phyloP scores from a whole-genome alignment of 2,113 vertebrate species.

The Pseudorhombus dupliciocellatus region DNA sequence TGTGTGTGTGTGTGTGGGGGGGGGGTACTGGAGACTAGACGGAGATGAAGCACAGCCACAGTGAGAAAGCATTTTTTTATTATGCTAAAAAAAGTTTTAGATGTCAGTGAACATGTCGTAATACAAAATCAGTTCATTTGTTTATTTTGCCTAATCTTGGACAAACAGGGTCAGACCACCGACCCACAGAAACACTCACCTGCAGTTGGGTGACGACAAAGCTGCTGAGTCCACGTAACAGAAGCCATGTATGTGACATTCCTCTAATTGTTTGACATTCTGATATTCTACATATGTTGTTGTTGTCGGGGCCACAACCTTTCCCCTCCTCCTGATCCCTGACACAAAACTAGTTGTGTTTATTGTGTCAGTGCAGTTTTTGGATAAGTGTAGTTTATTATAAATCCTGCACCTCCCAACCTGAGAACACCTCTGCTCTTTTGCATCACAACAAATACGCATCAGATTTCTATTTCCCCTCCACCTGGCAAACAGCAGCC shows the following conservation, averaged over 20 bases:
- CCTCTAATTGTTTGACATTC: conserved; percentile 35
- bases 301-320: conserved; percentile 14
- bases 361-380: conserved; percentile 18
- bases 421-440: conserved; percentile 34
- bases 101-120: not conserved
- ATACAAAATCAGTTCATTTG: not conserved
- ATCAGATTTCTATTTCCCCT: conserved; percentile 61
- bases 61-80: not conserved
- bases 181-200: not conserved
- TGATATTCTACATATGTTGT: conserved; percentile 36
- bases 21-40: conserved; percentile 5
- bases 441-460: conserved; percentile 51
- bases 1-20: conserved; percentile 1
- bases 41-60: conserved; percentile 27
- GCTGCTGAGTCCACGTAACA: not conserved
- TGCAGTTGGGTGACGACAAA: not conserved
- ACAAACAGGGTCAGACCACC: no score
- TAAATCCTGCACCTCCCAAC: conserved; percentile 49
- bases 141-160: not conserved
- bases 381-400: conserved; percentile 37
- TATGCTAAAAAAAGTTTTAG: not conserved
- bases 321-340: conserved; percentile 68
- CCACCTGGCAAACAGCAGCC: conserved; percentile 76
- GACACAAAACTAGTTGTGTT: conserved; percentile 62
- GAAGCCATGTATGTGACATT: conserved; percentile 4